Evolutionary conservation across 2,113 vertebrate species (phyloP), one percentile per base, ranked within the genome.

Genomic region (Podarcis muralis): DNA sequence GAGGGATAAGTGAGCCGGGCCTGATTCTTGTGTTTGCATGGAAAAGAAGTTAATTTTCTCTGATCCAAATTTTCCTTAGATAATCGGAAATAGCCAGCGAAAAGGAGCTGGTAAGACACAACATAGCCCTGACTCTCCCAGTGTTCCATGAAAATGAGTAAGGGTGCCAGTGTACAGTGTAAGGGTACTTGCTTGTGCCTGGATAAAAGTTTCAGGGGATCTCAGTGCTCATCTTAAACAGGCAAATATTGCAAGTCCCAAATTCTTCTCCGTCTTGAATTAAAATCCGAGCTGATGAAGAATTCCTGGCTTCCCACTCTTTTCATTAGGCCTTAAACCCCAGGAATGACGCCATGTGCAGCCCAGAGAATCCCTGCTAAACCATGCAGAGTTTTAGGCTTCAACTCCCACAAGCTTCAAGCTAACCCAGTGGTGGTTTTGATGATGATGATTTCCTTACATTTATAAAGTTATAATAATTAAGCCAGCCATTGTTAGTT

Each of bases 11-110:
- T 71, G 59, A 81, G 80, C 1, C 30, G 75, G 1, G 40, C 1
- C n/a, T 81, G 84, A 83, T 81, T 85, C 22, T 25, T 78, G 57
- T 87, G 43, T 48, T 69, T 88, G 18, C 15, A 92, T 72, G 76
- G 20, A 59, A 74, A 65, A 2, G 7, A 80, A 30, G 76, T 43
- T 69, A 69, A 80, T 80, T 80, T 80, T 35, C 40, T 12, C 69
- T 43, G 40, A 53, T 30, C 7, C 30, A 87, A 22, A 18, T 57
- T 53, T 79, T 18, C 43, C 77, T 57, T 2, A n/a, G 85, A 27
- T 80, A 69, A 80, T 68, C 57, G 23, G 43, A 87, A 87, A 18
- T 30, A 79, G 65, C 53, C 43, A 57, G 76, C 68, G 43, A 53
- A 9, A 82, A 65, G n/a, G 7, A 65, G 9, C 5, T 25, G 43